These are phyloP conservation scores for Cuculus canorus DNA, from an alignment of 2,797 vertebrate genomes.

Conservation along the genomic window DNA sequence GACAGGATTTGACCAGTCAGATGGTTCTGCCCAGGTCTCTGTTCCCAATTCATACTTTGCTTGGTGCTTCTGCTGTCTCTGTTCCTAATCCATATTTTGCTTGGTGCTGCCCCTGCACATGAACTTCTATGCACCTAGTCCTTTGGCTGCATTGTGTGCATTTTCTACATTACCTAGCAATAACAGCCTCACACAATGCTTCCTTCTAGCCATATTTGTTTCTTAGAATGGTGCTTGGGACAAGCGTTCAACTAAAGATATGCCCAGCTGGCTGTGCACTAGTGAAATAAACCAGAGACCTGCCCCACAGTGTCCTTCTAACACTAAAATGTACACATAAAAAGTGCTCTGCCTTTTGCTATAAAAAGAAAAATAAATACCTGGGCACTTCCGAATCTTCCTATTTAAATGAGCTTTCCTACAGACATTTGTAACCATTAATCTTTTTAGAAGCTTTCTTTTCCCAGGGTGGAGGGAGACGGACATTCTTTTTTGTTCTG, in stretches of 20 bases:
- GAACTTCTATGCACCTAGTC: not conserved
- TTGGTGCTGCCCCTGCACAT: not conserved
- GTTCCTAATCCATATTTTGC: not conserved
- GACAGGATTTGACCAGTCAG: not conserved
- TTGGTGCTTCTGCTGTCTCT: not conserved
- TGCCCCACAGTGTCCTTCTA: not conserved
- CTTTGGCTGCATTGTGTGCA: not conserved
- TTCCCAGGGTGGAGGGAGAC: not conserved
- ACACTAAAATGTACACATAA: conserved; percentile 20
- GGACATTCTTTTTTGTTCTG: not conserved
- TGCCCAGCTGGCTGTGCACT: not conserved
- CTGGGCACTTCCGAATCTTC: not conserved
- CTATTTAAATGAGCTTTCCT: conserved; percentile 41
- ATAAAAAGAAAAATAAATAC: conserved; percentile 2
- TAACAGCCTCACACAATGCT: not conserved
- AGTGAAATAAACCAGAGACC: not conserved
- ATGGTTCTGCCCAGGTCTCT: not conserved
- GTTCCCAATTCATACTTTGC: not conserved
- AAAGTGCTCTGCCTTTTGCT: conserved; percentile 4
- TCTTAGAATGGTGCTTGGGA: not conserved
- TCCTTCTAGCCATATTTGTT: not conserved
- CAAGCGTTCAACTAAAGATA: not conserved
- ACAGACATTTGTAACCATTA: conserved; percentile 20
- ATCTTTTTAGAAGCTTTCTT: conserved; percentile 36
- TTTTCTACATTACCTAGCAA: not conserved